Percentiles rank a stretch among this genome's conserved stretches.
These are phyloP conservation scores for Anodontia alba DNA, from an alignment of 2,888 invertebrate genomes.

Conservation along the genomic window DNA sequence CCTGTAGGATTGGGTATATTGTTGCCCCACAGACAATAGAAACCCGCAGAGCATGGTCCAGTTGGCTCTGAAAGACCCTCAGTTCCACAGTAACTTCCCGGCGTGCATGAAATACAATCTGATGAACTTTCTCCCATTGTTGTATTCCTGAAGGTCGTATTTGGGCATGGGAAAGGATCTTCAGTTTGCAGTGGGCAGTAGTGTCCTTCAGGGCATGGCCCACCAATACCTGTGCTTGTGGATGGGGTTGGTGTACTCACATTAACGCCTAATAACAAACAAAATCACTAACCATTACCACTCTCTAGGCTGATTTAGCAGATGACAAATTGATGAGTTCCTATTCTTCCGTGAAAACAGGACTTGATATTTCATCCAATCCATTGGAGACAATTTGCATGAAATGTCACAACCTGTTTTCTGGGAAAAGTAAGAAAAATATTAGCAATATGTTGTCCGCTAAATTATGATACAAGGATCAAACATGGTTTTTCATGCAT, in stretches of 20 bases:
- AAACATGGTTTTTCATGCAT: too few relatives aligned
- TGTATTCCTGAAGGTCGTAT: slow-evolving; percentile 78
- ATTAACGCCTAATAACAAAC: slow-evolving; percentile 76
- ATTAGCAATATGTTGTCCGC: too few relatives aligned
- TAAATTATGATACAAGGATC: too few relatives aligned
- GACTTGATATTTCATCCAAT: too few relatives aligned
- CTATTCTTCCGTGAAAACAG: too few relatives aligned
- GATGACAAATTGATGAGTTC: too few relatives aligned
- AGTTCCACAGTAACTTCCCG: slow-evolving; percentile 80
- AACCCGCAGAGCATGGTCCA: slow-evolving; percentile 81
- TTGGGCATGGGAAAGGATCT: slow-evolving; percentile 80
- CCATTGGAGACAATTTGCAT: too few relatives aligned
- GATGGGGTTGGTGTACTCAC: slow-evolving; percentile 76
- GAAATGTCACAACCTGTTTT: too few relatives aligned
- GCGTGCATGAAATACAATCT: slow-evolving; percentile 78
- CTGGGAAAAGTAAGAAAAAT: too few relatives aligned
- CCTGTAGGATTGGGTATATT: slow-evolving; percentile 78
- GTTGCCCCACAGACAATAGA: slow-evolving; percentile 80
- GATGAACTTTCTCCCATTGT: slow-evolving; percentile 57
- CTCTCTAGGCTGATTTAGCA: too few relatives aligned
- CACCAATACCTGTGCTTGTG: slow-evolving; percentile 78
- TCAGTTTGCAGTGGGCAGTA: slow-evolving; percentile 81
- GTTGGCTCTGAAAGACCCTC: slow-evolving; percentile 73
- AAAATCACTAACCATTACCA: too few relatives aligned
- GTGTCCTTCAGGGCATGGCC: slow-evolving; percentile 81